Percentiles rank a stretch among this genome's conserved stretches.
These are phyloP conservation scores for Danionella dracula DNA, from an alignment of 2,797 vertebrate species.

Conservation along the genomic window DNA sequence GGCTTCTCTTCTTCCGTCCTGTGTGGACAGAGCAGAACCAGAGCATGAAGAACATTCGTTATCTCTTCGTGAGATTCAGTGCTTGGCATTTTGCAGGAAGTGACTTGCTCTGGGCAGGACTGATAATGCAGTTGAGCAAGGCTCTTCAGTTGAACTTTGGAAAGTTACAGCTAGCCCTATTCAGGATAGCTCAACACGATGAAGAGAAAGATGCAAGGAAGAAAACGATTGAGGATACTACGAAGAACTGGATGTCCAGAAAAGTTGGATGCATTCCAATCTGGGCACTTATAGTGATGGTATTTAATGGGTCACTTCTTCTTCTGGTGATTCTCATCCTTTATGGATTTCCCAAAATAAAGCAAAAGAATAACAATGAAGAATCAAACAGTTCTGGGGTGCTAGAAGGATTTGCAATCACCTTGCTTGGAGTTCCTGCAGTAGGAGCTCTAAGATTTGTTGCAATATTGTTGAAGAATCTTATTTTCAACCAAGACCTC, in stretches of 20 bases:
- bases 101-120: conserved; percentile 87
- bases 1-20: conserved; percentile 80
- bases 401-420: conserved; percentile 58
- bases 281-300: conserved; percentile 55
- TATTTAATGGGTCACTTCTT: conserved; percentile 44
- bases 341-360: conserved; percentile 34
- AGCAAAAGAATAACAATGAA: not conserved
- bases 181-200: conserved; percentile 60
- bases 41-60: conserved; percentile 65
- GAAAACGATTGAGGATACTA: conserved; percentile 50
- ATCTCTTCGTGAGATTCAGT: conserved; percentile 84
- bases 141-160: conserved; percentile 76
- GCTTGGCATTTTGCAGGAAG: conserved; percentile 93
- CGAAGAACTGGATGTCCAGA: conserved; percentile 60
- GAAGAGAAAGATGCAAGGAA: conserved; percentile 48
- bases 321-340: conserved; percentile 43
- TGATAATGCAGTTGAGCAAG: conserved; percentile 80
- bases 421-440: conserved; percentile 63
- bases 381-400: not conserved
- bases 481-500: conserved; percentile 58
- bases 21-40: conserved; percentile 74
- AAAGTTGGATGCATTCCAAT: conserved; percentile 64
- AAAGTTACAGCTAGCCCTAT: conserved; percentile 75
- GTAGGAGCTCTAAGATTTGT: conserved; percentile 41
- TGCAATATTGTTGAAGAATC: conserved; percentile 58